Base-by-base conservation (phyloP, 2,888 invertebrate species). In the Gymnocheta viridis region DNA sequence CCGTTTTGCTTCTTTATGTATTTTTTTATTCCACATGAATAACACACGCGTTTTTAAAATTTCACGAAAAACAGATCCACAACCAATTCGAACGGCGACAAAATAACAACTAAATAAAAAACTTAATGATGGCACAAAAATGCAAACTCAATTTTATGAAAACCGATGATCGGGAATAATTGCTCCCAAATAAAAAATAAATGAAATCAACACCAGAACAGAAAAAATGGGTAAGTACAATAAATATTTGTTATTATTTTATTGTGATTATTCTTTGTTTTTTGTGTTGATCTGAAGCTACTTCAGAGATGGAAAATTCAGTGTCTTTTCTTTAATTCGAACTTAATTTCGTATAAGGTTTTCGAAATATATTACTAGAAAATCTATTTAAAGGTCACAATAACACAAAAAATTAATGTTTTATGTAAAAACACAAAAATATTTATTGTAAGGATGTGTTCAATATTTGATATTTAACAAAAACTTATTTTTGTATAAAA, bases 41-140 rank as follows among this genome's bases (percentile, higher is more conserved):
- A 51, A 51, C 29, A 70, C 60, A 69, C 67, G 69, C 47, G 66
- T 66, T 73, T 22, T 27, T 0, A 10, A 9, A 54, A 35, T 38
- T 41, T 19, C 5, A 41, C 38, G 35, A n/a, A 17, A 32, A 7
- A 32, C 1, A 19, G 10, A 49, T 60, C 54, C 24, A 47, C 38
- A 60, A 81, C 72, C 69, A 56, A 62, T 19, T 62, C 44, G 22
- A 84, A 77, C 47, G 73, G 56, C 78, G 78, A 74, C 69, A 44
- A 78, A 84, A 51, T 69, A 70, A 64, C 74, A 79, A 85, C 82
- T 82, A 67, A 72, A 72, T 32, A 60, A 49, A 72, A 72, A 69
- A 66, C 62, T 67, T 47, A 56, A 47, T 41, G 70, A 12, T 64
- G 35, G 14, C 47, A 62, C 3, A 6, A 51, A 9, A 64, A 64